Conservation (phyloP, 1,140 invertebrate species). For the Mactra quadrangularis region DNA sequence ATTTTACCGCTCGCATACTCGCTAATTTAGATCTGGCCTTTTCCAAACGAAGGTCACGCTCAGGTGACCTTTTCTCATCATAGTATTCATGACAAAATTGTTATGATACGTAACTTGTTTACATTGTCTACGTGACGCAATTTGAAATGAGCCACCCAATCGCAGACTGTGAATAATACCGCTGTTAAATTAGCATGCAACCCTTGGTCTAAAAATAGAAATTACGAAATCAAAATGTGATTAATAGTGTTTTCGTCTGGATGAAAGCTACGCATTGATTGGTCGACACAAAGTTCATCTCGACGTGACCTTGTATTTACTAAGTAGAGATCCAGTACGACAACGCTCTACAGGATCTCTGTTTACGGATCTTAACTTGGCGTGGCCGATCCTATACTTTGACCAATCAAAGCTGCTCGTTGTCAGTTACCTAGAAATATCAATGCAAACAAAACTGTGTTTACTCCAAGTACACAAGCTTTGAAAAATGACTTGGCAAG, state of each 20-base stretch:
- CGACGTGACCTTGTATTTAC: too few species aligned
- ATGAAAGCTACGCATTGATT: slow-evolving; percentile 5
- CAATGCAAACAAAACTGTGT: slow-evolving; percentile 5
- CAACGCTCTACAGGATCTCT: slow-evolving; percentile 64
- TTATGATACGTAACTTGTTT: too few species aligned
- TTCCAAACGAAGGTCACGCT: too few species aligned
- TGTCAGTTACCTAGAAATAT: slow-evolving; percentile 61
- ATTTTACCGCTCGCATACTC: too few species aligned
- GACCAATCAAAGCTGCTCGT: slow-evolving; percentile 65
- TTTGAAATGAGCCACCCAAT: too few species aligned
- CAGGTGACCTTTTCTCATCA: too few species aligned
- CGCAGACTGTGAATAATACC: too few species aligned
- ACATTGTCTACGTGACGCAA: too few species aligned
- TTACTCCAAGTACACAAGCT: slow-evolving; percentile 26
- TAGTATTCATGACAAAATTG: too few species aligned
- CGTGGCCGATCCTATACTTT: slow-evolving; percentile 64
- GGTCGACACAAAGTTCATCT: slow-evolving; percentile 42
- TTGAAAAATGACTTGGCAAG: slow-evolving; percentile 45
- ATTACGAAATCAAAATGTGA: slow-evolving; percentile 16
- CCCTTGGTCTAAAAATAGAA: slow-evolving; percentile 84
- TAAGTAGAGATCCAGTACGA: too few species aligned
- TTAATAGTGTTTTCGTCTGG: slow-evolving; percentile 5
- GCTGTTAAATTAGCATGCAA: too few species aligned
- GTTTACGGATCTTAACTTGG: slow-evolving; percentile 72
- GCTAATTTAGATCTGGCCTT: too few species aligned